These are phyloP conservation scores for Agrotis ipsilon DNA, from an alignment of 2,888 invertebrate genomes.

Conservation along the genomic window DNA sequence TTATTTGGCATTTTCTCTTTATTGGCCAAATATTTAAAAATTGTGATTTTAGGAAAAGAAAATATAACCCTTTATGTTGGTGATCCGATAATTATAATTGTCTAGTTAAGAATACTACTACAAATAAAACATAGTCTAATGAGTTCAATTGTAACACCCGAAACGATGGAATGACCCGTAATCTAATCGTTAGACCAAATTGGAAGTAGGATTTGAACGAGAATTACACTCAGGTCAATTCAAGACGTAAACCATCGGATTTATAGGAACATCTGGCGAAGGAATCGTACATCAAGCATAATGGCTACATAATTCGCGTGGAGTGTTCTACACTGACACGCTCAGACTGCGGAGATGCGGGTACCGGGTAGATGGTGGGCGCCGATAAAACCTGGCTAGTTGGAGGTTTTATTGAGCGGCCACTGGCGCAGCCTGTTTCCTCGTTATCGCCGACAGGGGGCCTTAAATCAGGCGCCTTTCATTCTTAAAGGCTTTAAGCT, in stretches of 20 bases:
- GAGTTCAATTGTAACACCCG: too few species aligned
- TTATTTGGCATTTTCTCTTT: too few species aligned
- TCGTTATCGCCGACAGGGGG: constrained; percentile 86
- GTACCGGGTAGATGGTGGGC: constrained; percentile 76
- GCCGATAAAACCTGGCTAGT: constrained; percentile 77
- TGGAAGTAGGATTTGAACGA: constrained; percentile 48
- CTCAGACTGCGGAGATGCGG: constrained; percentile 83
- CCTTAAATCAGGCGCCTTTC: constrained; percentile 87
- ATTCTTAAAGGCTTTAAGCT: constrained; percentile 83
- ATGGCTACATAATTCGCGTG: constrained; percentile 84
- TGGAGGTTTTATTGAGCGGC: constrained; percentile 85
- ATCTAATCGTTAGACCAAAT: constrained; percentile 39
- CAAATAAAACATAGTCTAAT: too few species aligned
- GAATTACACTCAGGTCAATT: constrained; percentile 50
- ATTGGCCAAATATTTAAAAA: too few species aligned
- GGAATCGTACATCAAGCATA: constrained; percentile 79
- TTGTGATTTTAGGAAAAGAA: too few species aligned
- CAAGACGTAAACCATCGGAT: constrained; percentile 60
- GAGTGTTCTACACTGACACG: constrained; percentile 80
- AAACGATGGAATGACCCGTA: too few species aligned
- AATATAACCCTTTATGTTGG: too few species aligned
- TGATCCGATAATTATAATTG: too few species aligned
- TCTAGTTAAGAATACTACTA: too few species aligned
- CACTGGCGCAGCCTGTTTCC: constrained; percentile 83
- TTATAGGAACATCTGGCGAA: constrained; percentile 75